Conservation (phyloP, 1,140 invertebrate genomes). For the Anoplolepis gracilipes region DNA sequence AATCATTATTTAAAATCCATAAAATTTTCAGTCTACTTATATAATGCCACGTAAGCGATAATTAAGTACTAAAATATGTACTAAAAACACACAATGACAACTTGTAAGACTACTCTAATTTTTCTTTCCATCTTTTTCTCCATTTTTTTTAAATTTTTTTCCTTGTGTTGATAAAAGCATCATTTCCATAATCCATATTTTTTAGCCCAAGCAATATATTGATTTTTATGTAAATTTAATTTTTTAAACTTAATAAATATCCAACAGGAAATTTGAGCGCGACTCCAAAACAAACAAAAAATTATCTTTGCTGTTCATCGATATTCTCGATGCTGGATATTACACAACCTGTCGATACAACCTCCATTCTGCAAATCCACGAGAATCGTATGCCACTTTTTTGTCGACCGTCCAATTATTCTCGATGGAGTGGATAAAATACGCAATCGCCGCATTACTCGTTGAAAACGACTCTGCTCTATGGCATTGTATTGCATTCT, state of each 20-base stretch:
- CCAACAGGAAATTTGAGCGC: not conserved
- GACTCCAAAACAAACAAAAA: slow-evolving; percentile 20
- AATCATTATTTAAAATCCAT: slow-evolving; percentile 65
- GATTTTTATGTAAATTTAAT: not conserved
- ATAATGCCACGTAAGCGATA: slow-evolving; percentile 11
- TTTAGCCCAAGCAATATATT: not conserved
- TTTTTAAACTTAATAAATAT: not conserved
- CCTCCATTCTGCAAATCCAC: slow-evolving; percentile 22
- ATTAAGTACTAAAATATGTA: not conserved
- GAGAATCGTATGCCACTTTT: slow-evolving; percentile 12
- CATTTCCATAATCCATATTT: not conserved
- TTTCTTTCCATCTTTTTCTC: not conserved
- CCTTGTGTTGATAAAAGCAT: not conserved
- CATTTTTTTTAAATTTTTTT: not conserved
- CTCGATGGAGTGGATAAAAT: slow-evolving; percentile 40
- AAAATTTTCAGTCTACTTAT: slow-evolving; percentile 35
- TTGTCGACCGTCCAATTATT: slow-evolving; percentile 38
- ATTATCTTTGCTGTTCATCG: slow-evolving; percentile 40
- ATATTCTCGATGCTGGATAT: slow-evolving; percentile 50
- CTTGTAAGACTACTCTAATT: not conserved
- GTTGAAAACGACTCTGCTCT: slow-evolving; percentile 14
- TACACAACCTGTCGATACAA: slow-evolving; percentile 22
- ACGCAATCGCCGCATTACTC: slow-evolving; percentile 9
- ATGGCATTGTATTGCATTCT: not conserved
- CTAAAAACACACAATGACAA: not conserved